Conservation (phyloP, 2,113 vertebrate species). For the Toxostoma redivivum region DNA sequence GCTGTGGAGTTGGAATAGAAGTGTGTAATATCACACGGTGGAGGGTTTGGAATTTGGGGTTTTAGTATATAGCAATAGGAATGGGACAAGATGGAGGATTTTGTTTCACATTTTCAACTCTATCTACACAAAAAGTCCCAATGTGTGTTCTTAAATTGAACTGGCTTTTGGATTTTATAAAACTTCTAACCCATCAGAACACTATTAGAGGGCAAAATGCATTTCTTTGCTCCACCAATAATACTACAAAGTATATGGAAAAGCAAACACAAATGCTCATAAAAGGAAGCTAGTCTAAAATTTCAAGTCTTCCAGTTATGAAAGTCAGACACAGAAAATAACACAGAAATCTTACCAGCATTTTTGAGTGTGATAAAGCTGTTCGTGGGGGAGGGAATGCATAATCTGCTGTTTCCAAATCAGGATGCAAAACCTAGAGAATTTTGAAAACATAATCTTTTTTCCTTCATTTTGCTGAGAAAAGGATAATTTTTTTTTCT, state of each 20-base stretch:
- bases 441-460: slow-evolving; percentile 9
- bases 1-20: too few relatives aligned
- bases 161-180: neutral
- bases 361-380: slow-evolving; percentile 89
- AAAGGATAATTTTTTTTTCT: neutral
- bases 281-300: neutral
- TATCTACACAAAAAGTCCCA: neutral
- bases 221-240: neutral
- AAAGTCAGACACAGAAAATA: neutral
- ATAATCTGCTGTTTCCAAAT: slow-evolving; percentile 96
- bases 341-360: slow-evolving; percentile 86
- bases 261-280: neutral
- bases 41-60: too few relatives aligned
- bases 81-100: too few relatives aligned
- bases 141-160: neutral
- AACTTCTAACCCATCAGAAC: neutral
- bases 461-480: neutral
- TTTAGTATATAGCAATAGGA: too few relatives aligned
- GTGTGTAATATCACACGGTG: too few relatives aligned
- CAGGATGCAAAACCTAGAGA: slow-evolving; percentile 92
- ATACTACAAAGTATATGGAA: neutral
- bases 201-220: neutral
- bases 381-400: slow-evolving; percentile 93
- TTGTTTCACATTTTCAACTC: neutral
- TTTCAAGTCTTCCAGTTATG: neutral